A percentile compares a stretch with the other conserved stretches of the same genome.
Evolutionary conservation across 1,140 invertebrate genomes (phyloP).

Genomic region (Luehdorfia chinensis): DNA sequence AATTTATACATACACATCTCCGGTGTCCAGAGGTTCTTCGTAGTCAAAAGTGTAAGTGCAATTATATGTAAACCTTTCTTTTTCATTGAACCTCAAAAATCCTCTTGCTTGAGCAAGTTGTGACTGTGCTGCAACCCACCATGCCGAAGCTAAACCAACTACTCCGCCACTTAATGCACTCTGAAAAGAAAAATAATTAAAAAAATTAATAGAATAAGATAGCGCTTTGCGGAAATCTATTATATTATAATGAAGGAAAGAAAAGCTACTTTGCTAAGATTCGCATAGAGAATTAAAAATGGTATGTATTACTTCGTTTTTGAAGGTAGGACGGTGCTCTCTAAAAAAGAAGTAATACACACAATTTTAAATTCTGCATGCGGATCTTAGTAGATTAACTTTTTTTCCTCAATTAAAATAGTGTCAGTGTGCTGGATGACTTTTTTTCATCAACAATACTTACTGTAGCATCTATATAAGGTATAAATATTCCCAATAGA

Average conservation of each 20-base stretch:
- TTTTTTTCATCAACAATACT: constrained; percentile 18
- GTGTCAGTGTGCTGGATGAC: no score
- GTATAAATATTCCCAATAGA: constrained; percentile 87
- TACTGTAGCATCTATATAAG: constrained; percentile 86
- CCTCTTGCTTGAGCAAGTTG: constrained; percentile 84
- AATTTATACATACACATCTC: constrained; percentile 25
- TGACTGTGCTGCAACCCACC: constrained; percentile 90
- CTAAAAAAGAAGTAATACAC: no score
- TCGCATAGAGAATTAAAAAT: no score
- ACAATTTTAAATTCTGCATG: no score
- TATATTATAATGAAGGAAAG: no score
- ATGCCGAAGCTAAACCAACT: constrained; percentile 83
- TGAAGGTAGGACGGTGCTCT: no score
- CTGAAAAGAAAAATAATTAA: constrained; percentile 65
- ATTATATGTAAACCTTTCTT: constrained; percentile 83
- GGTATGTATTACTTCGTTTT: no score
- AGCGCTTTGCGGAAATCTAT: no score
- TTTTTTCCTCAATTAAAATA: no score
- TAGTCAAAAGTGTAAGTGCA: constrained; percentile 82
- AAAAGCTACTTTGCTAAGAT: no score
- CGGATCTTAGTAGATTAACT: no score
- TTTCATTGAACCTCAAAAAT: constrained; percentile 79
- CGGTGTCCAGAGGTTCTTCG: constrained; percentile 8
- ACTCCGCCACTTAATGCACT: constrained; percentile 89
- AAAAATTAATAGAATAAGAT: no score